phyloP scores from a whole-genome alignment of 2,113 vertebrate species.

The Lamprologus lemairii region DNA sequence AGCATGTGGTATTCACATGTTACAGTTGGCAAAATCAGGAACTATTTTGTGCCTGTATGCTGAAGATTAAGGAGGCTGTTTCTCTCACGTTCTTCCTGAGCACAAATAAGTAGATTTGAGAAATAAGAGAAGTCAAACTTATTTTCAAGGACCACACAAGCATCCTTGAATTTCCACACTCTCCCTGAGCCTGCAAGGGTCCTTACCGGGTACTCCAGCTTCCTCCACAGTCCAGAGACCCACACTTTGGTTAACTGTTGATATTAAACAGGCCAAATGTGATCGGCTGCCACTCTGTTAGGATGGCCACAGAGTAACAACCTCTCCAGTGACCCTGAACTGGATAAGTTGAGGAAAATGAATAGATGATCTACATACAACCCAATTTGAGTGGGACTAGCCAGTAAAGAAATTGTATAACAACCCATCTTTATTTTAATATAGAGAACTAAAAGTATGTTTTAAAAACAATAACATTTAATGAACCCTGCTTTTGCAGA shows the following conservation, averaged over 20 bases:
- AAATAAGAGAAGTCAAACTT: accelerated
- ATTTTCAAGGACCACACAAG: not conserved
- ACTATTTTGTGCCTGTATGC: not conserved
- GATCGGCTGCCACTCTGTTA: not conserved
- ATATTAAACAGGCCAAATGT: not conserved
- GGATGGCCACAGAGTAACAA: accelerated
- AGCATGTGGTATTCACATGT: not conserved
- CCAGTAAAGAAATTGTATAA: not conserved
- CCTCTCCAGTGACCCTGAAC: not conserved
- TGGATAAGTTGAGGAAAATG: not conserved
- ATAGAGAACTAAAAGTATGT: not conserved
- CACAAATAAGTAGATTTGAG: not conserved
- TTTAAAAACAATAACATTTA: not conserved
- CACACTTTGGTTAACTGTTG: not conserved
- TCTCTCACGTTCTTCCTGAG: not conserved
- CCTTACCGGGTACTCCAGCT: not conserved
- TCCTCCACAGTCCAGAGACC: not conserved
- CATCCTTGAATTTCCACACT: not conserved
- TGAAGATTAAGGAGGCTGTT: not conserved
- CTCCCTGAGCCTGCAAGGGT: not conserved
- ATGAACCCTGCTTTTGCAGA: not conserved
- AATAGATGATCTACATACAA: not conserved
- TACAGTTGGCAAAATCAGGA: not conserved
- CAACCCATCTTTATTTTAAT: not conserved
- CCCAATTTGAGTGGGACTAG: not conserved